Evolutionary conservation across 1,140 invertebrate species (phyloP), one percentile per base, ranked within the genome.

Genomic region (Whitmania pigra): DNA sequence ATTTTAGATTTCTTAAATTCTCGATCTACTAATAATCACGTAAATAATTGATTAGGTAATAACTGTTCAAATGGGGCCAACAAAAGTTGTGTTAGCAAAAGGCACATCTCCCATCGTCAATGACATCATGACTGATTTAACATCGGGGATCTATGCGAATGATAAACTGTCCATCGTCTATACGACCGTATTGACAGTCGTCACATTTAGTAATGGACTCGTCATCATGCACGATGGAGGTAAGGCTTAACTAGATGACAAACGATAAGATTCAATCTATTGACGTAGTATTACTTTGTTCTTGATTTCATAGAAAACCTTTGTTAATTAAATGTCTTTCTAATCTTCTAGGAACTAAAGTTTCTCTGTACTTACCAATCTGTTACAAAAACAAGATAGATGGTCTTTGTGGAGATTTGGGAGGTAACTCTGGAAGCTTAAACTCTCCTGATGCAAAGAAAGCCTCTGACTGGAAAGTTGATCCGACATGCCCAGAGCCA

Each of bases 81-180:
- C 57, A 11, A 31, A 63, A 63, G 57, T 63, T 18, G 29, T 31
- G 9, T 7, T 63, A 7, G 57, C 57, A 9, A 63, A 63, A 63
- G 57, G 57, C 6, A 63, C 57, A 20, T 25, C 2, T 31, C 57
- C 57, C 6, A 63, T 63, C 11, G 57, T 63, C 22, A 63, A 63
- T 31, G 57, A 31, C 57, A 63, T 63, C 57, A 31, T 63, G 57
- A 31, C 57, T 63, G 57, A 63, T 18, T 31, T 63, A 31, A 63
- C 57, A 63, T 63, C 57, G 6, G 57, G 57, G 22, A 63, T 63
- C 22, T 63, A 63, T 20, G 57, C 57, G 29, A 63, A 22, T 17
- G 57, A 63, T 63, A 63, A 63, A 63, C 22, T 63, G 18, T 25
- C 57, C 13, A 63, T 63, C 57, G 57, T 63, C 57, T 25, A 63